Base-by-base conservation (phyloP, 2,888 invertebrate species). In the Melanostoma mellinum region DNA sequence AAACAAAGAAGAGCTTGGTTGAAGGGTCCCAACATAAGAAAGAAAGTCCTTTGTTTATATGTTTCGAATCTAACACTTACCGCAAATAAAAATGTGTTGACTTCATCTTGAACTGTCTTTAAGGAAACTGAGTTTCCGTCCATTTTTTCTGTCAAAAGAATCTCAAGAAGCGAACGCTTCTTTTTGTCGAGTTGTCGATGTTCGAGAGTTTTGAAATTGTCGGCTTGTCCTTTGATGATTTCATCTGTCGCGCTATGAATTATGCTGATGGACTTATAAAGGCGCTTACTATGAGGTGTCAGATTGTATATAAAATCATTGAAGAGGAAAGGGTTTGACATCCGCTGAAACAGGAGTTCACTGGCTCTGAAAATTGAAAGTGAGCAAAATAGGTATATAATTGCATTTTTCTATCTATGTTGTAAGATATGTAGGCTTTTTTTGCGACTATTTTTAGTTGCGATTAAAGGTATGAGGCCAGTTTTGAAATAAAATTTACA, bases 71-170 rank as follows among this genome's bases (percentile, higher is more conserved):
- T 20, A 20, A 20, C 20, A 85, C 86, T 86, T 86, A 89, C 89
- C 68, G 89, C 89, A 86, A 95, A 89, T 0, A 90, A 87, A 85
- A 91, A 91, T 2, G 91, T 91, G 65, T 90, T 91, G n/a, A 90
- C 93, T 91, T 95, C 94, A 87, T 94, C 94, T 80, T 93, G 91
- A 3, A 95, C 92, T 75, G 93, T 92, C 32, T 92, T 90, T 44
- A 93, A 92, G 1, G 92, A 91, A 50, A 95, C 89, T 20, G 91
- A 91, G 58, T 91, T 86, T 0, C 93, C 94, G 61, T 93, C 92
- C 3, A 93, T 91, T 87, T 92, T 92, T 2, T 88, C 84, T 33
- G 94, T 89, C 3, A 95, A 88, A 8, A 95, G 89, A 30, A 94
- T 89, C 90, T 95, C 94, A 87, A 95, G 89, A 84, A 95, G 94